Evolutionary conservation across 2,113 vertebrate genomes (phyloP).

Genomic region (Onychostoma macrolepis): DNA sequence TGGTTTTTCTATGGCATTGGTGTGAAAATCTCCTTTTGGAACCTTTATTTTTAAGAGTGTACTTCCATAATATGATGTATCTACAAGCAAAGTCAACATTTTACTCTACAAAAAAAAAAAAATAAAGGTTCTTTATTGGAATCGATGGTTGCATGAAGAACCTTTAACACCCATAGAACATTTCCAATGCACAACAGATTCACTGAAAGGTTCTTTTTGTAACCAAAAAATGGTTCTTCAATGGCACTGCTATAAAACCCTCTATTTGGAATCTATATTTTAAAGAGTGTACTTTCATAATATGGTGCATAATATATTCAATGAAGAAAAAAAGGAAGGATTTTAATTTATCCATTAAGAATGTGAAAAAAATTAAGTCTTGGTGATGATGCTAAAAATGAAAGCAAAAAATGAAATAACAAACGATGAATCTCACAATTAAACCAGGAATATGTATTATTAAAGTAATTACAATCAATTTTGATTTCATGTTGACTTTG

Average conservation of each 20-base stretch:
- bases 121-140: neutral
- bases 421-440: neutral
- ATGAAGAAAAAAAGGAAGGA: neutral
- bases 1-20: neutral
- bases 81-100: neutral
- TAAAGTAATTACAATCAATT: neutral
- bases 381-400: neutral
- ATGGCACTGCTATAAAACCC: neutral
- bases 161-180: neutral
- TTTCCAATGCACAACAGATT: neutral
- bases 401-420: neutral
- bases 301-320: neutral
- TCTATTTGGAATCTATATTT: neutral
- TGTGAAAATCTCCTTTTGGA: neutral
- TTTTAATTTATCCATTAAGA: neutral
- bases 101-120: neutral
- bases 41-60: neutral
- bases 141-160: neutral
- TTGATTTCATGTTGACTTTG: neutral
- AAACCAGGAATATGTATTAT: neutral
- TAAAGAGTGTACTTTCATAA: neutral
- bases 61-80: neutral
- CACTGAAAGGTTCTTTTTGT: neutral
- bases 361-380: neutral
- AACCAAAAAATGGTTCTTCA: neutral